Evolutionary conservation across 2,113 vertebrate genomes (phyloP), one percentile per base, ranked within the genome.

Genomic region (Rhinolophus sinicus): DNA sequence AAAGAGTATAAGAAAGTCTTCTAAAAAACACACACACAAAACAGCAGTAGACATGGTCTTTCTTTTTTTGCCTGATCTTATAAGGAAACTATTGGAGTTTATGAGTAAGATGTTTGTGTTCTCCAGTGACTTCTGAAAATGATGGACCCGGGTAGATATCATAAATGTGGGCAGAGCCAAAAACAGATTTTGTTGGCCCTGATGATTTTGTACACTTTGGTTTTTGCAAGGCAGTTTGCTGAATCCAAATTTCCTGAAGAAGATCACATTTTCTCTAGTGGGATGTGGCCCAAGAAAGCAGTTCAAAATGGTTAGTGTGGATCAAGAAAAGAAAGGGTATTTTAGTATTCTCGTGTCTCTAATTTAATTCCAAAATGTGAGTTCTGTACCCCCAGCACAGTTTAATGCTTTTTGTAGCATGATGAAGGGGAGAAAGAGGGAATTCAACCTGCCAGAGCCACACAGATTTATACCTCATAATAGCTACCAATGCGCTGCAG

Each of bases 381-480:
- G 94, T 54, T 52, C 40, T 40, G 11, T 91, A 78, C 85, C 94
- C 94, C 95, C 97, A 95, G 95, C 86, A 2, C 58, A 60, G 94
- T 58, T 93, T 92, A 97, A 58, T 69, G 85, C 65, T 97, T 97
- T 95, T 62, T 93, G 84, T 95, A 94, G 96, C 75, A 65, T 35
- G 35, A 84, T 73, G 94, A 81, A 87, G 69, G 38, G 85, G 83
- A 97, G 93, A 82, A 92, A 93, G 94, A 92, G 96, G 97, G 90
- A 95, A 90, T 96, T 96, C 92, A 95, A 96, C 92, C 96, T 98
- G 97, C 96, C 96, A 98, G 94, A 95, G 77, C 70, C 95, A 95
- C 96, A 87, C 98, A 98, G 94, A 97, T 98, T 98, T 98, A 97
- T 97, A 97, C 94, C 97, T 98, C 98, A 92, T 97, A 98, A 98